Conservation (phyloP, 1,140 invertebrate genomes). For the Drosophila ananassae region DNA sequence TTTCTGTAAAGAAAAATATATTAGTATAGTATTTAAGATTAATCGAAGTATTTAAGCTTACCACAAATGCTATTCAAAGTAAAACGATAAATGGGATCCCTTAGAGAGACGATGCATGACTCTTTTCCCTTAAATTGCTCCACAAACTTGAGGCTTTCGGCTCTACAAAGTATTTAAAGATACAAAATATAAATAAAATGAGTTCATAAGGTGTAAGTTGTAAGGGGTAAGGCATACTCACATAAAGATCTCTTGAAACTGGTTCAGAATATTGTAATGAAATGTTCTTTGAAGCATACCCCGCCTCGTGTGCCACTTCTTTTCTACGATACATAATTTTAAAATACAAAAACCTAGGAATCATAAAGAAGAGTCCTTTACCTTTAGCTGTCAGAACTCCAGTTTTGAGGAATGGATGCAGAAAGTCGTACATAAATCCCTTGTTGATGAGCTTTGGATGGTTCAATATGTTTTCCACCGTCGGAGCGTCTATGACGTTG, state of each 20-base stretch:
- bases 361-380: neutral
- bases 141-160: slow-evolving; percentile 81
- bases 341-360: neutral
- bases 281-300: slow-evolving; percentile 95
- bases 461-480: slow-evolving; percentile 62
- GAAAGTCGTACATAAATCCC: slow-evolving; percentile 83
- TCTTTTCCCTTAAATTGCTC: slow-evolving; percentile 11
- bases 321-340: slow-evolving; percentile 31
- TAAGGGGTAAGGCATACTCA: too few relatives aligned
- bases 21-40: too few relatives aligned
- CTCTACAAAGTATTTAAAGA: slow-evolving; percentile 37
- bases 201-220: neutral
- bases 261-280: slow-evolving; percentile 93
- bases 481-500: slow-evolving; percentile 70
- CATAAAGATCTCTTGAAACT: slow-evolving; percentile 89
- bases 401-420: slow-evolving; percentile 88
- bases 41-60: too few relatives aligned
- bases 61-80: slow-evolving; percentile 92
- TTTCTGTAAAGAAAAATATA: slow-evolving; percentile 85
- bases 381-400: slow-evolving; percentile 89
- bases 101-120: slow-evolving; percentile 34
- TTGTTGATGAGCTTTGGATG: slow-evolving; percentile 68
- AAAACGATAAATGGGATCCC: slow-evolving; percentile 86
- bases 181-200: neutral
- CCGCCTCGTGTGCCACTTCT: slow-evolving; percentile 91